Percentiles rank a stretch among this genome's conserved stretches.
Conservation (phyloP, 2,113 vertebrate species). For the Corythoichthys haematopterus region DNA sequence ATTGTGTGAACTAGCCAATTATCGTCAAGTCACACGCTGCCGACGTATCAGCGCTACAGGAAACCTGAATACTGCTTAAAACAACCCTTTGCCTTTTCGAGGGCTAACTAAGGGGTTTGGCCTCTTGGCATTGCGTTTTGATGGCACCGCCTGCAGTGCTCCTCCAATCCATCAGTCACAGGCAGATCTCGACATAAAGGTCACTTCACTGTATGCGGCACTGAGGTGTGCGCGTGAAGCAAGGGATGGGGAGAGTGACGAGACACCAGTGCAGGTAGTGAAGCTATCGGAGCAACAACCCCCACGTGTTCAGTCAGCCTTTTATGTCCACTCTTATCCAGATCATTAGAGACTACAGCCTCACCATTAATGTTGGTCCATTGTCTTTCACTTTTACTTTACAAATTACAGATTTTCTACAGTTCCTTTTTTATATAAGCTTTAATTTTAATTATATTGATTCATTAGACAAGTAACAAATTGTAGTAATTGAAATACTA, state of each 20-base stretch:
- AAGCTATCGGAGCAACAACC: slow-evolving; percentile 11
- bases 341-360: slow-evolving; percentile 19
- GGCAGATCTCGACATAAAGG: slow-evolving; percentile 53
- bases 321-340: slow-evolving; percentile 9
- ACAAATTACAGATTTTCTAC: neutral
- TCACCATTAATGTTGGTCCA: slow-evolving; percentile 10
- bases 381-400: slow-evolving; percentile 51
- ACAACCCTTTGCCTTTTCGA: slow-evolving; percentile 8
- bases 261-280: slow-evolving; percentile 7
- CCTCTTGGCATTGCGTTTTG: slow-evolving; percentile 35
- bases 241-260: neutral
- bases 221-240: neutral
- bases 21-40: slow-evolving; percentile 39
- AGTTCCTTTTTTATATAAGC: neutral
- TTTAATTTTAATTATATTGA: neutral
- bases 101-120: slow-evolving; percentile 11
- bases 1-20: slow-evolving; percentile 58
- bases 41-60: slow-evolving; percentile 23
- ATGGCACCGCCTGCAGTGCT: slow-evolving; percentile 49
- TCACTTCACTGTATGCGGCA: slow-evolving; percentile 48
- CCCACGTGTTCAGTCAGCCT: slow-evolving; percentile 10
- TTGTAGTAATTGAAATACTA: neutral
- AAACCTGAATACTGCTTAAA: slow-evolving; percentile 25
- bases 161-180: slow-evolving; percentile 41
- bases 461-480: neutral